Evolutionary conservation across 2,113 vertebrate genomes (phyloP), one percentile per base, ranked within the genome.

Genomic region (Ptilorrhoa leucosticta): DNA sequence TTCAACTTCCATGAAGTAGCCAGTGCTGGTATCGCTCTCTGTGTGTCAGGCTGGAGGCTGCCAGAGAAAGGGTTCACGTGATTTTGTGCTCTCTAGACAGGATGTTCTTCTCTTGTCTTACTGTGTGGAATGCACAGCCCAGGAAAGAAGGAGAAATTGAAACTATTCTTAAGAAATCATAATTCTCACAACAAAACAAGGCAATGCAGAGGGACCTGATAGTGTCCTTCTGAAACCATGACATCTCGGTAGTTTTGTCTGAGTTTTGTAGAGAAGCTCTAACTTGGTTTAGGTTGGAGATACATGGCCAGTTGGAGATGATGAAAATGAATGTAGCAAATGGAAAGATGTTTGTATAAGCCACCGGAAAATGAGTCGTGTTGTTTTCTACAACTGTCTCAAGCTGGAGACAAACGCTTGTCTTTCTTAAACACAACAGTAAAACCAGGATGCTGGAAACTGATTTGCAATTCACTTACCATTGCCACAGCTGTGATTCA

Each of bases 1-100:
- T 84, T 22, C 14, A 45, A 3, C 4, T 51, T 47, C 69, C 37
- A 57, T 4, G 6, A 80, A 37, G 42, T 4, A 91, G n/a, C 11
- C 24, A 23, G 27, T 45, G 33, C 33, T 60, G 26, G 53, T 56
- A 1, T 22, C 11, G 3, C 11, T 61, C 50, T 71, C 65, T 76
- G 20, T 0, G 0, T 42, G 20, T 8, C n/a, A 20, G 4, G 20
- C n/a, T 51, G 27, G 45, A 81, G 33, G 40, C 27, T 73, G 31
- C 16, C 24, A 69, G 54, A 33, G 18, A 51, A 87, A 92, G 14
- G 18, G 44, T 24, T 50, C 24, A 20, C 6, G 3, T 18, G 40
- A 60, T 51, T 85, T 78, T 42, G 18, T 64, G 45, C 26, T 73
- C 8, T 19, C 23, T 60, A 15, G 11, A 68, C 4, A 8, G 4